phyloP scores from a whole-genome alignment of 2,888 invertebrate genomes.

The Lasiommata megera region DNA sequence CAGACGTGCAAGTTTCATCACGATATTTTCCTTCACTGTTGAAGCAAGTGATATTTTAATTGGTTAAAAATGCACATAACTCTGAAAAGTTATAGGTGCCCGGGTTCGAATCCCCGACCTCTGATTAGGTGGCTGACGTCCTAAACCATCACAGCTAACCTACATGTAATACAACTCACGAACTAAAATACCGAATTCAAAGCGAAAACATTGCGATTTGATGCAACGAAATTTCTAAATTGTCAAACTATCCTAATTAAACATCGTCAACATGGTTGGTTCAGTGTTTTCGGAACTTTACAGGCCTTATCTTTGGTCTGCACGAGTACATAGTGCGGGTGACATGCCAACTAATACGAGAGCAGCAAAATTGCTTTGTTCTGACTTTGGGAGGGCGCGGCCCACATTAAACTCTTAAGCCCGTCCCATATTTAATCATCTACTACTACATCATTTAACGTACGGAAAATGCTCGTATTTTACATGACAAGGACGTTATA shows the following conservation, averaged over 20 bases:
- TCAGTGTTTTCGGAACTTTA: conserved; percentile 27
- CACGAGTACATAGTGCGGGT: conserved; percentile 53
- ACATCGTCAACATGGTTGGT: conserved; percentile 9
- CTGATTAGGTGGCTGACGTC: too few relatives aligned
- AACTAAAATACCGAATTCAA: too few relatives aligned
- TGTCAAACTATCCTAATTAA: conserved; percentile 13
- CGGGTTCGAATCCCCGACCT: too few relatives aligned
- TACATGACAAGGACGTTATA: neutral
- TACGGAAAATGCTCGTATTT: conserved; percentile 18
- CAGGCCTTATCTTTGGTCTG: conserved; percentile 51
- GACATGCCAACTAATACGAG: conserved; percentile 58
- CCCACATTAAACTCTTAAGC: conserved; percentile 46
- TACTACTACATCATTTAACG: conserved; percentile 13
- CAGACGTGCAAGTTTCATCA: too few relatives aligned
- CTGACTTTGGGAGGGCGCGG: conserved; percentile 52
- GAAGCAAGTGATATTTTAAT: too few relatives aligned
- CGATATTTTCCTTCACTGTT: too few relatives aligned
- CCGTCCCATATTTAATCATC: conserved; percentile 25
- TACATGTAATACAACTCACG: too few relatives aligned
- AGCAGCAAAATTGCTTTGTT: conserved; percentile 67
- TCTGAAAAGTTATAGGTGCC: too few relatives aligned
- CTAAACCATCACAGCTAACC: too few relatives aligned
- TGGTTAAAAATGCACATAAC: too few relatives aligned
- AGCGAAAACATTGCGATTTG: neutral
- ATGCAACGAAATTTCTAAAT: neutral